Evolutionary conservation across 2,797 vertebrate genomes (phyloP).

Genomic region (Enteromius mattozi): DNA sequence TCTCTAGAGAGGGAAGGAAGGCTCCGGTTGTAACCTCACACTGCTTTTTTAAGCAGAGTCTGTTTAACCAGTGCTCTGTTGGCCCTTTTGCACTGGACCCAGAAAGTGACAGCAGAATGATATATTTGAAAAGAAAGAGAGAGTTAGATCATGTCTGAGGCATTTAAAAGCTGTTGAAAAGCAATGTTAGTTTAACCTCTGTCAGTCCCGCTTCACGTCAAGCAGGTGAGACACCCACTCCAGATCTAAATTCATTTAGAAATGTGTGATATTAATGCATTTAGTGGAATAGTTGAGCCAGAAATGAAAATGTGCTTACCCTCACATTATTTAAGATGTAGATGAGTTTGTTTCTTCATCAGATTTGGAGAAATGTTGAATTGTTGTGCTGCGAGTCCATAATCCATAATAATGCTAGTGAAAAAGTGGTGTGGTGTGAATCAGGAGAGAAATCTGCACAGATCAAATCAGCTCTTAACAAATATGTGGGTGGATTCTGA

Average conservation of each 20-base stretch:
- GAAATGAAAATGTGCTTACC: not conserved
- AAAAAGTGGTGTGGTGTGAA: not conserved
- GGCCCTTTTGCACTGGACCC: not conserved
- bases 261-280: not conserved
- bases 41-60: slow-evolving; percentile 25
- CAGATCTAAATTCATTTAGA: not conserved
- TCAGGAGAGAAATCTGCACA: no score
- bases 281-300: not conserved
- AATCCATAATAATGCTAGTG: not conserved
- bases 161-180: slow-evolving; percentile 44
- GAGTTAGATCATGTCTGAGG: slow-evolving; percentile 22
- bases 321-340: not conserved
- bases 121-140: slow-evolving; percentile 6
- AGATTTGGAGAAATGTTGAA: not conserved
- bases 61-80: not conserved
- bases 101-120: slow-evolving; percentile 38
- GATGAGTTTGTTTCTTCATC: not conserved
- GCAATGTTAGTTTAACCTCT: slow-evolving; percentile 52
- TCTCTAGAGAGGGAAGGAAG: slow-evolving; percentile 37
- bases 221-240: slow-evolving; percentile 24
- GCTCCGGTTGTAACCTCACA: slow-evolving; percentile 29
- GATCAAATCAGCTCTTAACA: no score
- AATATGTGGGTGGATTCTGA: no score
- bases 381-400: not conserved
- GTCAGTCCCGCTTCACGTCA: slow-evolving; percentile 34